These are phyloP conservation scores for Exephanes ischioxanthus DNA, from an alignment of 2,888 invertebrate genomes.

Conservation along the genomic window DNA sequence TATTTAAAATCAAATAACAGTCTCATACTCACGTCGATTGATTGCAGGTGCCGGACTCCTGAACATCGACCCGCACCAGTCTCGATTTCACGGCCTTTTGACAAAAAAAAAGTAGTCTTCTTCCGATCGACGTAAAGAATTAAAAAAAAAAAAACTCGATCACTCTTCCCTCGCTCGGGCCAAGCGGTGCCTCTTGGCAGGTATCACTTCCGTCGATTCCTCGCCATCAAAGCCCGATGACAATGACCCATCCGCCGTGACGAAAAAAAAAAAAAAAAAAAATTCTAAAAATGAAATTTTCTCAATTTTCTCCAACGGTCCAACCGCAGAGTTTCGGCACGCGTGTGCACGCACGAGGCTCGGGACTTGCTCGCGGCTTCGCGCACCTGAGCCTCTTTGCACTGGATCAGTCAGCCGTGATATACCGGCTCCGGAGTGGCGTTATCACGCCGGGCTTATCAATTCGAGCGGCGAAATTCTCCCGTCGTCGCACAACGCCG, in stretches of 20 bases:
- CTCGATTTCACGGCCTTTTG: constrained; percentile 26
- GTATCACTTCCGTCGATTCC: neutral
- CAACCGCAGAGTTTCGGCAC: neutral
- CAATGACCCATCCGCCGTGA: neutral
- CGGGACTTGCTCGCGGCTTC: neutral
- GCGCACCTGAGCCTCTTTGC: no score
- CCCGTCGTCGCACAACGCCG: constrained; percentile 11
- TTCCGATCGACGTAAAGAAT: neutral
- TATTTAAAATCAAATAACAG: neutral
- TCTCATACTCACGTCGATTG: constrained; percentile 62
- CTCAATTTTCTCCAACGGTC: neutral
- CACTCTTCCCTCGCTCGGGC: neutral
- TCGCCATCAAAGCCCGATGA: neutral
- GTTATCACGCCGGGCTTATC: constrained; percentile 38
- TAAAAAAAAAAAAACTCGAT: neutral
- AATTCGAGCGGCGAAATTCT: constrained; percentile 33
- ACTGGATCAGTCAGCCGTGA: neutral
- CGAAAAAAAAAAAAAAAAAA: constrained; percentile 1
- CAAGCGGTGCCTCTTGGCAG: neutral
- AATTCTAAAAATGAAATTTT: neutral
- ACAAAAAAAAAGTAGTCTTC: neutral
- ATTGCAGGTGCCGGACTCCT: constrained; percentile 44
- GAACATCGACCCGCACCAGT: constrained; percentile 58
- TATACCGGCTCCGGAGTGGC: neutral
- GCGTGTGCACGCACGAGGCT: constrained; percentile 1